Evolutionary conservation across 2,113 vertebrate genomes (phyloP).

Genomic region (Myiagra hebetior): DNA sequence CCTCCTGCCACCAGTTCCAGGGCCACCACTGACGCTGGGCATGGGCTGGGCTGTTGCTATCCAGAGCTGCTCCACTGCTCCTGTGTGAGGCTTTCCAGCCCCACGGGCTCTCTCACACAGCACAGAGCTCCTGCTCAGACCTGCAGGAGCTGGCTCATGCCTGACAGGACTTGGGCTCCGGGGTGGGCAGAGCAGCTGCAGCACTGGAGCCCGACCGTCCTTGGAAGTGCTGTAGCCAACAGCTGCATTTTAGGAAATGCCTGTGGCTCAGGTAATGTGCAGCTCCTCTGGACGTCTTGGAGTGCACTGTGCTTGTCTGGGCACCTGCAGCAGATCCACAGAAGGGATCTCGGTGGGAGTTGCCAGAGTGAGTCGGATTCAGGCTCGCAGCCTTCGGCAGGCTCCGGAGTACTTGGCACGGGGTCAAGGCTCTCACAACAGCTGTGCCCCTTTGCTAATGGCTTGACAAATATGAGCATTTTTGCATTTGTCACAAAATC

Average conservation of each 20-base stretch:
- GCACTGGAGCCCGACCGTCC: rapidly evolving
- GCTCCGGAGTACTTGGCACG: neutral
- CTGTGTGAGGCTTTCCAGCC: neutral
- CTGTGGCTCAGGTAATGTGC: neutral
- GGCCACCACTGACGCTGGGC: neutral
- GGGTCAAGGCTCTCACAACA: constrained; percentile 25
- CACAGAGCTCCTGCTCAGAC: neutral
- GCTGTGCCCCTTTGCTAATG: constrained; percentile 52
- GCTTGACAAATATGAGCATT: constrained; percentile 47
- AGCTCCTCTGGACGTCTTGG: neutral
- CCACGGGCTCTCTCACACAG: neutral
- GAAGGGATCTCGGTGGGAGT: neutral
- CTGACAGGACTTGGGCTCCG: neutral
- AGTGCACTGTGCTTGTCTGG: neutral
- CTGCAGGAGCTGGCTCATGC: neutral
- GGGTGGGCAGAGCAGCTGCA: neutral
- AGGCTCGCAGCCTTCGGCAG: neutral
- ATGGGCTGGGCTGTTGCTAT: neutral
- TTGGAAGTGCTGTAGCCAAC: neutral
- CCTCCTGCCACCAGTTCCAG: neutral
- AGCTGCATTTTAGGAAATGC: neutral
- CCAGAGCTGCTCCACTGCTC: neutral
- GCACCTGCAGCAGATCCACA: neutral
- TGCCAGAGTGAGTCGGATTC: neutral
- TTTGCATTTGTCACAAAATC: constrained; percentile 61